Conservation (phyloP, 2,797 vertebrate genomes). For the Myotis vivesi region DNA sequence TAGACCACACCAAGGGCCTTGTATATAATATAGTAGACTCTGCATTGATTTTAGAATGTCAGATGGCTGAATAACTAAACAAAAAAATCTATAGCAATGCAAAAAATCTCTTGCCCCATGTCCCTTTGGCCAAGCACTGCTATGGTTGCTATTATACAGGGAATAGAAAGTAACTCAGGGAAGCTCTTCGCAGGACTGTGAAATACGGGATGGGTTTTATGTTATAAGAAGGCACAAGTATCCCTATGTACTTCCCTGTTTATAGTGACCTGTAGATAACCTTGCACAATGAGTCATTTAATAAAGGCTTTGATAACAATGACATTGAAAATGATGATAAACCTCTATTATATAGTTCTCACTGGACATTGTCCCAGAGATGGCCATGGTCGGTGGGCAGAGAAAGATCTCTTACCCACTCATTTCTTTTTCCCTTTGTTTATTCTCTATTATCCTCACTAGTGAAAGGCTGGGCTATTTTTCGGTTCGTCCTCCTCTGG, state of each 20-base stretch:
- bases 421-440: constrained; percentile 39
- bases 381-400: background rate
- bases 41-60: background rate
- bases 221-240: background rate
- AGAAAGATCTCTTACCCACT: background rate
- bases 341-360: background rate
- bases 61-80: background rate
- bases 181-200: background rate
- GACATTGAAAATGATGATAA: background rate
- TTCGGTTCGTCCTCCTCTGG: background rate
- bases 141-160: background rate
- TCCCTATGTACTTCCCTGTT: background rate
- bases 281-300: background rate
- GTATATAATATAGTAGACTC: background rate
- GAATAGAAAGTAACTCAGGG: background rate
- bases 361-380: background rate
- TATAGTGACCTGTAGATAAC: background rate
- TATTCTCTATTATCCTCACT: background rate
- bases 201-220: background rate
- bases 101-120: background rate
- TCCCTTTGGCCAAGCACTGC: background rate
- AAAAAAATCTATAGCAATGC: background rate
- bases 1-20: background rate
- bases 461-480: background rate
- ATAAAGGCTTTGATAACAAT: background rate